Conservation (phyloP, 2,113 vertebrate genomes). For the Psettodes erumei region DNA sequence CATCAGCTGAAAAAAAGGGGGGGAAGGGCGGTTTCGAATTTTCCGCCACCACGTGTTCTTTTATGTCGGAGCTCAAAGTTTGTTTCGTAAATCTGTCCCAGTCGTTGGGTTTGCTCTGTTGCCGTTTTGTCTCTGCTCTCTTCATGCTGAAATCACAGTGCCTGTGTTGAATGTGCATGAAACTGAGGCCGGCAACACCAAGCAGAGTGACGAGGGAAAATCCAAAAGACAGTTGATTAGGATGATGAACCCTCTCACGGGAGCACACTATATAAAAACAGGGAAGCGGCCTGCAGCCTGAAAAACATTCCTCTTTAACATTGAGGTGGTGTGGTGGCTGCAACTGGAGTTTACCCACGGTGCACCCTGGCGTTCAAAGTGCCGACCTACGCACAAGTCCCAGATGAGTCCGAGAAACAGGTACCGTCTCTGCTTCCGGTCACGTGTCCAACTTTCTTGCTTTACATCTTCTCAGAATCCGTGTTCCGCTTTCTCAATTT, state of each 20-base stretch:
- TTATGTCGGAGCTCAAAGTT: background rate
- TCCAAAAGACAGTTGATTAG: slow-evolving; percentile 51
- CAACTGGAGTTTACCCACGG: slow-evolving; percentile 27
- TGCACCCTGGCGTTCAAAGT: slow-evolving; percentile 62
- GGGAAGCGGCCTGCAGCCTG: slow-evolving; percentile 29
- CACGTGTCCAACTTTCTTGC: background rate
- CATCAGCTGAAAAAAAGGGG: too few relatives aligned
- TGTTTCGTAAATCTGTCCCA: background rate
- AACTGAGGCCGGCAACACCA: too few relatives aligned
- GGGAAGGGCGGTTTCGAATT: too few relatives aligned
- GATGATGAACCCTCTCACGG: slow-evolving; percentile 17
- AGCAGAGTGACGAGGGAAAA: slow-evolving; percentile 20
- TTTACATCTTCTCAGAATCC: background rate
- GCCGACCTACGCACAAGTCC: slow-evolving; percentile 50
- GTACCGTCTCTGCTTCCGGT: slow-evolving; percentile 23
- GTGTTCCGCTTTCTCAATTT: slow-evolving; percentile 5
- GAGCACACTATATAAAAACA: slow-evolving; percentile 19
- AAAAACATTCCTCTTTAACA: slow-evolving; percentile 36
- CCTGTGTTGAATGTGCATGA: slow-evolving; percentile 11
- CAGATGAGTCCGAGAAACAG: slow-evolving; percentile 32
- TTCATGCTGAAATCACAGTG: background rate
- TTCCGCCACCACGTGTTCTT: background rate
- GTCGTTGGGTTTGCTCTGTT: background rate
- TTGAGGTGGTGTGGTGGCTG: slow-evolving; percentile 15
- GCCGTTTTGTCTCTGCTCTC: too few relatives aligned